These are phyloP conservation scores for Dinocampus coccinellae DNA, from an alignment of 2,888 invertebrate species.

Conservation along the genomic window DNA sequence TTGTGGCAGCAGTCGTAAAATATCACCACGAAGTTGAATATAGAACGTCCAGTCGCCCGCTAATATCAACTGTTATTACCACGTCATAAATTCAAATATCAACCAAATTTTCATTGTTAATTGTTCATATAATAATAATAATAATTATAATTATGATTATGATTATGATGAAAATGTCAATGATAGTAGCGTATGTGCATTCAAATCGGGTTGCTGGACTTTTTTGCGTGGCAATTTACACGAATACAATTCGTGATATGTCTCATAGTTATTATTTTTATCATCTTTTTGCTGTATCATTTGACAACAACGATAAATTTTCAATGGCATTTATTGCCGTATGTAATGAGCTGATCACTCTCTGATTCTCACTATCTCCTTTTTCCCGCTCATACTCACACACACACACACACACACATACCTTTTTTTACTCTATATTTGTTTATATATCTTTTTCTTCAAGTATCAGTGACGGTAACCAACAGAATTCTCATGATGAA, in stretches of 20 bases:
- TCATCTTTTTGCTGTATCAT: not conserved
- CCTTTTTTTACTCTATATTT: not conserved
- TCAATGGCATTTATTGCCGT: not conserved
- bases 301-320: conserved; percentile 11
- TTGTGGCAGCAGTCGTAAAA: conserved; percentile 33
- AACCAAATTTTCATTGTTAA: conserved; percentile 34
- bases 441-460: not conserved
- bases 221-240: conserved; percentile 57
- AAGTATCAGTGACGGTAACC: not conserved
- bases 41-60: conserved; percentile 57
- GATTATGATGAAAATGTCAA: conserved; percentile 27
- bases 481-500: conserved; percentile 1
- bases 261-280: conserved; percentile 19
- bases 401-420: too few relatives aligned
- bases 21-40: conserved; percentile 55
- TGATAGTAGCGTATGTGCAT: conserved; percentile 45
- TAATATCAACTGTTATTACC: conserved; percentile 45
- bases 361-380: not conserved
- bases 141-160: conserved; percentile 27
- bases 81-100: conserved; percentile 32
- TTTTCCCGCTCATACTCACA: not conserved
- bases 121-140: conserved; percentile 14
- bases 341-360: conserved; percentile 1
- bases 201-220: conserved; percentile 61
- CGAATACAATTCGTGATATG: conserved; percentile 52